Conservation (phyloP, 2,113 vertebrate genomes). For the Pipa parva region DNA sequence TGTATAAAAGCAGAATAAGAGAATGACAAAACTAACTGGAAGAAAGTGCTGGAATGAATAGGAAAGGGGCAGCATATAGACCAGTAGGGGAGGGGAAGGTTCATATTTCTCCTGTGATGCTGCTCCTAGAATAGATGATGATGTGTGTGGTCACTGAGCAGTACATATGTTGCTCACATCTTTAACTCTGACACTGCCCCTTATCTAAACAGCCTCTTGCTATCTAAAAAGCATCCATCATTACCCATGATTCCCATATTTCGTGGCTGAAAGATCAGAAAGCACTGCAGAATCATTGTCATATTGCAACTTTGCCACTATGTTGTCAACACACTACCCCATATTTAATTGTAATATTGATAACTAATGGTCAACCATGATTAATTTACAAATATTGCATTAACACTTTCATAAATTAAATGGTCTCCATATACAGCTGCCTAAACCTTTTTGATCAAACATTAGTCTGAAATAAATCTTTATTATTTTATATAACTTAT, state of each 20-base stretch:
- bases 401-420: too few relatives aligned
- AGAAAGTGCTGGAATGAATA: conserved; percentile 15
- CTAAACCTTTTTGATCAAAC: too few relatives aligned
- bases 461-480: too few relatives aligned
- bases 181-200: conserved; percentile 3
- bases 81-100: background rate
- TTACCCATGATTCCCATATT: background rate
- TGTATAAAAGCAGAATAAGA: background rate
- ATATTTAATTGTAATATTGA: conserved; percentile 4
- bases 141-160: conserved; percentile 28
- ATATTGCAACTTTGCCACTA: background rate
- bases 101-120: conserved; percentile 41
- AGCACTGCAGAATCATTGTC: conserved; percentile 24
- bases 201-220: background rate
- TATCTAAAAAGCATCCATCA: background rate
- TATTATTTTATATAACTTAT: too few relatives aligned
- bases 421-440: too few relatives aligned
- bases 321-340: background rate
- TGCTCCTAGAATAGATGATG: conserved; percentile 44
- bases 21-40: background rate
- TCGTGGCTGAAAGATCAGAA: background rate
- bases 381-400: too few relatives aligned
- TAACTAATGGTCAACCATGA: too few relatives aligned
- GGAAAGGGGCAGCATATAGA: background rate
- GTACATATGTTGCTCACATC: conserved; percentile 15